A percentile compares a stretch with the other conserved stretches of the same genome.
Evolutionary conservation across 1,140 invertebrate species (phyloP).

Genomic region (Zaprionus davidi): DNA sequence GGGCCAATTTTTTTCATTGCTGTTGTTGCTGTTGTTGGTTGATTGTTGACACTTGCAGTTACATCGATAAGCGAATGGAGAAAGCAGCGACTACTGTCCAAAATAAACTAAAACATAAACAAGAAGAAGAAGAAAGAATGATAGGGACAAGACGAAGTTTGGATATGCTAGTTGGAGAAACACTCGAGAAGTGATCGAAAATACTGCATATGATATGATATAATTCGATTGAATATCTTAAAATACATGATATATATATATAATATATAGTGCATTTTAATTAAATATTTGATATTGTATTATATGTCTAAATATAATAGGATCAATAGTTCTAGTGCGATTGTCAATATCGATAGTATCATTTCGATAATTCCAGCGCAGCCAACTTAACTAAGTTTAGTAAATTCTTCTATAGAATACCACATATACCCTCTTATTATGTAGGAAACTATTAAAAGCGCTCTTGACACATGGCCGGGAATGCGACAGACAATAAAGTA

Average conservation of each 20-base stretch:
- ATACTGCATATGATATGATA: background rate
- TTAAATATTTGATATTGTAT: background rate
- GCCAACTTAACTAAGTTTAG: background rate
- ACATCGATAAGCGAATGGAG: slow-evolving; percentile 49
- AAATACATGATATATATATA: too few species aligned
- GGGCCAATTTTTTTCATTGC: slow-evolving; percentile 28
- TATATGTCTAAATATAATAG: background rate
- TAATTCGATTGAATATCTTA: background rate
- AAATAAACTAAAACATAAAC: slow-evolving; percentile 15
- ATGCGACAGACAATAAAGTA: slow-evolving; percentile 30
- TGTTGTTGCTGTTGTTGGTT: slow-evolving; percentile 24
- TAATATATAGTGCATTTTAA: too few species aligned
- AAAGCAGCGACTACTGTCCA: slow-evolving; percentile 42
- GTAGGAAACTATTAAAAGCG: slow-evolving; percentile 6
- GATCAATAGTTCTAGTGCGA: background rate
- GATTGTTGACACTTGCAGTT: slow-evolving; percentile 52
- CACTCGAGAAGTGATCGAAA: background rate
- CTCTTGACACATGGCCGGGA: slow-evolving; percentile 50
- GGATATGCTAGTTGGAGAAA: background rate
- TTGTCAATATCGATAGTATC: background rate
- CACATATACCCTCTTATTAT: background rate
- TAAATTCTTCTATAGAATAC: background rate
- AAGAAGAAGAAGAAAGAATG: background rate
- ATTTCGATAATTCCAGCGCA: background rate
- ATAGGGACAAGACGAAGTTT: background rate